Conservation (phyloP, 1,140 invertebrate species). For the Tribolium madens region DNA sequence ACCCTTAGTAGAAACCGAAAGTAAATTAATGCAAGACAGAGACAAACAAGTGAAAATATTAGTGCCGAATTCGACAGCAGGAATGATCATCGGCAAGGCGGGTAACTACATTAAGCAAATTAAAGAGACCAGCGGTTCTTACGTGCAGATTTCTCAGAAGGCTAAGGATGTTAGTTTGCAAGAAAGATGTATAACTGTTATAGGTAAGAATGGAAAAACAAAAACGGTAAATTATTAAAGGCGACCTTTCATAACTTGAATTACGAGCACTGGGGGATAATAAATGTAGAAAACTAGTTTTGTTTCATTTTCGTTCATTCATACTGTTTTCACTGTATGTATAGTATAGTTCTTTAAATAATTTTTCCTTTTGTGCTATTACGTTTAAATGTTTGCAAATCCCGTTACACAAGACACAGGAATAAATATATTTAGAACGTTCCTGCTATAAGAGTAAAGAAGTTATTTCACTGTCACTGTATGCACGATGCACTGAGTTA, state of each 20-base stretch:
- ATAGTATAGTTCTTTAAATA: background rate
- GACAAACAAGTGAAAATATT: conserved; percentile 96
- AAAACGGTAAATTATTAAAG: background rate
- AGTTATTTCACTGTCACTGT: too few relatives aligned
- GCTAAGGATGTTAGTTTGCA: conserved; percentile 96
- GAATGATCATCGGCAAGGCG: conserved; percentile 99
- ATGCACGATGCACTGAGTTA: too few relatives aligned
- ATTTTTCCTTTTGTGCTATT: background rate
- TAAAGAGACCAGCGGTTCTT: conserved; percentile 96
- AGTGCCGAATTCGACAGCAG: conserved; percentile 98
- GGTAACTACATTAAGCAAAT: conserved; percentile 98
- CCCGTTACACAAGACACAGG: too few relatives aligned
- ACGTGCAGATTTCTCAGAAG: conserved; percentile 99
- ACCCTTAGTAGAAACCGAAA: conserved; percentile 78
- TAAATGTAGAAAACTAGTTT: background rate
- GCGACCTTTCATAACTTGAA: background rate
- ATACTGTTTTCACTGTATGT: background rate
- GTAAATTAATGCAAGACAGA: conserved; percentile 79
- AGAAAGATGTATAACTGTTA: conserved; percentile 97
- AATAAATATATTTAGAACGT: too few relatives aligned
- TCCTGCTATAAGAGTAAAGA: too few relatives aligned
- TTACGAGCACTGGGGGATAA: background rate
- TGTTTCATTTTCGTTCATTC: background rate
- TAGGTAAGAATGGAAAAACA: conserved; percentile 73
- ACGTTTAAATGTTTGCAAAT: too few relatives aligned